phyloP scores from a whole-genome alignment of 1,140 invertebrate genomes.

The Tyrophagus putrescentiae region DNA sequence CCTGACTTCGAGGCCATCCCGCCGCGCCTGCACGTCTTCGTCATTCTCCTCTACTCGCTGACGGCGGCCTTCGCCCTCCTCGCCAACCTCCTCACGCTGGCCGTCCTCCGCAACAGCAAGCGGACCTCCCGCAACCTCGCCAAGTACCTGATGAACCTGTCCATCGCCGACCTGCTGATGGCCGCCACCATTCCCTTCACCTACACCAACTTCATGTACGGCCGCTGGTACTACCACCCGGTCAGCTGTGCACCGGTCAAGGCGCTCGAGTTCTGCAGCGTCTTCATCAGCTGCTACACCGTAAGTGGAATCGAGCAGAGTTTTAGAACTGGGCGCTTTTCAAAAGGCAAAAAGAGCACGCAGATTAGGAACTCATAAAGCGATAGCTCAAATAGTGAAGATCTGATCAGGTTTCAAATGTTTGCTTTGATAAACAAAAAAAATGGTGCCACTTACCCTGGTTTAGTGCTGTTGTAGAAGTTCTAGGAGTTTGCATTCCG shows the following conservation, averaged over 20 bases:
- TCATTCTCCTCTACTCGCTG: slow-evolving; percentile 33
- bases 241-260: slow-evolving; percentile 34
- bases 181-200: slow-evolving; percentile 38
- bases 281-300: slow-evolving; percentile 36
- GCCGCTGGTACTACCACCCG: slow-evolving; percentile 34
- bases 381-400: no score
- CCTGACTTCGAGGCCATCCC: slow-evolving; percentile 22
- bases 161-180: slow-evolving; percentile 35
- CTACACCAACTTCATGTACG: slow-evolving; percentile 36
- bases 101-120: slow-evolving; percentile 32
- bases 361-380: no score
- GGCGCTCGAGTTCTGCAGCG: slow-evolving; percentile 35
- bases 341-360: no score
- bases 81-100: slow-evolving; percentile 33
- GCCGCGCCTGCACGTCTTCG: slow-evolving; percentile 27
- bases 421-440: no score
- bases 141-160: slow-evolving; percentile 35
- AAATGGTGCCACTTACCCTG: no score
- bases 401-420: no score
- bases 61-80: slow-evolving; percentile 32
- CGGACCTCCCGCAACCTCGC: slow-evolving; percentile 32
- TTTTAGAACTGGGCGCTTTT: no score
- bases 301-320: no score
- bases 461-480: no score
- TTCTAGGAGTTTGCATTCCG: no score